Base-by-base conservation (phyloP, 2,888 invertebrate species). In the Bellardia pandia region DNA sequence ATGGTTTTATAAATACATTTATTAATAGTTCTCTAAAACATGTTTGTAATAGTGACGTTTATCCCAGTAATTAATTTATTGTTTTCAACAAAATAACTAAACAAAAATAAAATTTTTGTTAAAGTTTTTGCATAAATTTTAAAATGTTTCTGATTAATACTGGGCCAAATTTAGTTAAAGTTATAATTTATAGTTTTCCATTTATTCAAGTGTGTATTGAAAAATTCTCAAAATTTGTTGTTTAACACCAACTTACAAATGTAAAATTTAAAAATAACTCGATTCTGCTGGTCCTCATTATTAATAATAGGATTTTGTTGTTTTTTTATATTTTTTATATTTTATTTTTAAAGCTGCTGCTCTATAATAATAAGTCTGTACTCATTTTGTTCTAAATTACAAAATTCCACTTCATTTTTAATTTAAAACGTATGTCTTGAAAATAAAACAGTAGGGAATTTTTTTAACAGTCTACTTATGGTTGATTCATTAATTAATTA, bases 301-400 rank as follows among this genome's bases (percentile, higher is more conserved):
- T 30, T 58, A 30, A 33, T 30, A 56, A 23, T 56, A 9, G 23
- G 1, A 13, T 51, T 56, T 30, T 58, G 13, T 58, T 14, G 7
- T 51, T 45, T 11, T 51, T 51, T 58, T 58, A 1, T 23, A 23
- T 23, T 23, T 1, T 23, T 23, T 33, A 33, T 33, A 58, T 33
- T 58, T 58, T 30, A 33, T 33, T 11, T 58, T 37, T 37, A 5
- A 37, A 37, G 37, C 37, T 4, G 3, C 14, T 45, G 45, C 45
- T 45, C 11, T 14, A 1, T 51, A 23, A 23, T 23, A 56, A 16
- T 37, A 51, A 2, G 1, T 16, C 14, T 77, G 42, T 11, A 45
- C 1, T 45, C 7, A 58, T 78, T 66, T 33, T 58, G 48, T 37
- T 56, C 68, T 37, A 8, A 60, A 56, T 77, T 77, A 56, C 53